Conservation (phyloP, 2,888 invertebrate genomes). For the Plusia festucae region DNA sequence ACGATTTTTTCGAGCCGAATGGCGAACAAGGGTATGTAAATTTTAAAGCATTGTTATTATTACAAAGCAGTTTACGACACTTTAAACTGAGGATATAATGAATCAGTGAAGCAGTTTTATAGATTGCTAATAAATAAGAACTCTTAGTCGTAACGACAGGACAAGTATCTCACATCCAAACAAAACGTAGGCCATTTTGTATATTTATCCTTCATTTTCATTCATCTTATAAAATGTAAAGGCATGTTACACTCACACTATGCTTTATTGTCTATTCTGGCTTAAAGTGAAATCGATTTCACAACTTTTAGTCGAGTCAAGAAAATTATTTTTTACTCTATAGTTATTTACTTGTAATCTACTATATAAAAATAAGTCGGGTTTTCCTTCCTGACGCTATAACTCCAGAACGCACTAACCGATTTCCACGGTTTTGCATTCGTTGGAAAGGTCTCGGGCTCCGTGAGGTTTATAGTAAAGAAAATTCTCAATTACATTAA, state of each 20-base stretch:
- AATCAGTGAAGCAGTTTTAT: background rate
- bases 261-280: background rate
- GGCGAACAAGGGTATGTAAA: slow-evolving; percentile 12
- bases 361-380: no score
- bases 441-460: no score
- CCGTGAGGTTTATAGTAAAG: no score
- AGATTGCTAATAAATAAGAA: background rate
- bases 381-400: no score
- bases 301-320: background rate
- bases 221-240: slow-evolving; percentile 17
- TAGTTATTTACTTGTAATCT: no score
- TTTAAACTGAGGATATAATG: no score
- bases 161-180: slow-evolving; percentile 46
- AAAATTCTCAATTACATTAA: no score
- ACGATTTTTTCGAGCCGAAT: slow-evolving; percentile 30
- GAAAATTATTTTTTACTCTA: background rate
- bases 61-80: slow-evolving; percentile 11
- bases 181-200: slow-evolving; percentile 66
- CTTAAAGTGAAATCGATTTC: background rate
- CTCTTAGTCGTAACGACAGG: background rate
- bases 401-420: no score
- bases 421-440: no score
- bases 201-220: slow-evolving; percentile 43
- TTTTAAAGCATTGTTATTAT: slow-evolving; percentile 23
- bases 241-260: background rate